Evolutionary conservation across 1,140 invertebrate species (phyloP), one percentile per base, ranked within the genome.

Genomic region (Caenorhabditis brenneri): DNA sequence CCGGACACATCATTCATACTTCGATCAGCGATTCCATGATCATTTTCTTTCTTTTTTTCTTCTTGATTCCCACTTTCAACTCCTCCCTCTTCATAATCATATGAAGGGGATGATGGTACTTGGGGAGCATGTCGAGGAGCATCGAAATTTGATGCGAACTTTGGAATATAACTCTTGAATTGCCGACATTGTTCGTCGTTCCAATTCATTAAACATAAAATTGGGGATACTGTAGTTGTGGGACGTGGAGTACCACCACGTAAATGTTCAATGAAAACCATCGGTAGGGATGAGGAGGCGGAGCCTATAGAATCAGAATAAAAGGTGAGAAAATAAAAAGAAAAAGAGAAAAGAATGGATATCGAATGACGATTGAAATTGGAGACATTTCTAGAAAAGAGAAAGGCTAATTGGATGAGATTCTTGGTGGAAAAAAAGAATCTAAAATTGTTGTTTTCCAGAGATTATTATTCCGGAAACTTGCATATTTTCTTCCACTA

Each of bases 131-230:
- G 53, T 33, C 74, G 16, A 19, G 74, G 24, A 29, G 83, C 65
- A 74, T 85, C 84, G 36, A 74, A 85, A 55, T 78, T 78, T 24
- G 84, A 49, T 39, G 79, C 84, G 29, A 85, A 85, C 10, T 69
- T 58, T 10, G 84, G 84, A 49, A 80, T 82, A 42, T 82, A 80
- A 22, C 42, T 58, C n/a, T 53, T 80, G 31, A 42, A 48, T 24
- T 84, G 84, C 36, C 80, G 55, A 79, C 84, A 85, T 24, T 85
- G 65, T 27, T 82, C 81, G 53, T 82, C 84, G 33, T 81, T 58
- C 84, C 84, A 85, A 82, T 85, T 80, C 79, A 85, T 74, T 36
- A 85, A 46, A 55, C 84, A 85, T 29, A 85, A 29, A 48, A 85
- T 85, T 22, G 84, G 84, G 15, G 82, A 55, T 16, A 85, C 84